Evolutionary conservation across 2,797 vertebrate species (phyloP).

Genomic region (Sebastes minor): DNA sequence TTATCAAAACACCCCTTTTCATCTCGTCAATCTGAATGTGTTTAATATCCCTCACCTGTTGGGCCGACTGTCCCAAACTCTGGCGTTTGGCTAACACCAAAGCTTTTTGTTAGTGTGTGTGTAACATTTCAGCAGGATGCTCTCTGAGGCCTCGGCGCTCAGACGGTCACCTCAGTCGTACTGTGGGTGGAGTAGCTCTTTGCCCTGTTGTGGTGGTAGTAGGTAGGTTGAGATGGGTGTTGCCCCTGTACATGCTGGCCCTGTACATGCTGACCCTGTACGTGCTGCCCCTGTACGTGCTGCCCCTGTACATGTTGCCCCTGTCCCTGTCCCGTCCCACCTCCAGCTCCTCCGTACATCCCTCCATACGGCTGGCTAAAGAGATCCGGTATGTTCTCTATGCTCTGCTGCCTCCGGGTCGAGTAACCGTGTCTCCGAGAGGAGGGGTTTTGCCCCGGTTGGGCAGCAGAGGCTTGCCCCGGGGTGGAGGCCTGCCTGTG

Average conservation of each 20-base stretch:
- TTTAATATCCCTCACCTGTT: slow-evolving; percentile 9
- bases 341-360: slow-evolving; percentile 60
- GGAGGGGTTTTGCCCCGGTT: slow-evolving; percentile 62
- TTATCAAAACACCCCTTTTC: slow-evolving; percentile 14
- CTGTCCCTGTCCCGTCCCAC: slow-evolving; percentile 27
- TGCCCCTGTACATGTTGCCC: no score
- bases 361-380: slow-evolving; percentile 74
- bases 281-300: no score
- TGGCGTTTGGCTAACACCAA: slow-evolving; percentile 14
- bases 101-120: slow-evolving; percentile 2
- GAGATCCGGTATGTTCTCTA: slow-evolving; percentile 85
- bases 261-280: no score
- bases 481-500: slow-evolving; percentile 80
- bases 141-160: slow-evolving; percentile 28
- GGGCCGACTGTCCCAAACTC: slow-evolving; percentile 26
- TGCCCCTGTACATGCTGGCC: slow-evolving; percentile 33
- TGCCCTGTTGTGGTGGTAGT: slow-evolving; percentile 76
- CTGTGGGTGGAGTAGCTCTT: slow-evolving; percentile 92
- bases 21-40: not conserved
- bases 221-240: slow-evolving; percentile 64
- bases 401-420: slow-evolving; percentile 83
- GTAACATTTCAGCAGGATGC: not conserved
- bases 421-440: slow-evolving; percentile 78
- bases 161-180: slow-evolving; percentile 95
- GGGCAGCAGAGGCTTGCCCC: slow-evolving; percentile 60